phyloP scores from a whole-genome alignment of 2,113 vertebrate species.

The Mirounga angustirostris region DNA sequence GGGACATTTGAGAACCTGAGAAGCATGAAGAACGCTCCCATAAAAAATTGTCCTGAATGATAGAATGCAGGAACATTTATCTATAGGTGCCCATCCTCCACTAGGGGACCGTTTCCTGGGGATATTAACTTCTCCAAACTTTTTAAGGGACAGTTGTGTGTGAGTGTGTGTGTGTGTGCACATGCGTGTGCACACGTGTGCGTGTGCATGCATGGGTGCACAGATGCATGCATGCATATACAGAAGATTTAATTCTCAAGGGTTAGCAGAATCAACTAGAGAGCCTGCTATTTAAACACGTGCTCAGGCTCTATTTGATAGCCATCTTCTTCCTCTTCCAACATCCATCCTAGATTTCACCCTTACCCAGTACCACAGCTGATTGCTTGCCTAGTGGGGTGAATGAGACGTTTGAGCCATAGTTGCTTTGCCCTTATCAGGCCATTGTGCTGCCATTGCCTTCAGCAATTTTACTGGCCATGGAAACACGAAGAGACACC shows the following conservation, averaged over 20 bases:
- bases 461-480: not conserved
- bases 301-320: not conserved
- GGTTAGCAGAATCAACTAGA: not conserved
- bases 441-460: not conserved
- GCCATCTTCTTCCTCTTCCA: not conserved
- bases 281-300: not conserved
- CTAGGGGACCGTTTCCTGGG: not conserved
- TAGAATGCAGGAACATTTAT: not conserved
- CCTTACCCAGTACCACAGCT: not conserved
- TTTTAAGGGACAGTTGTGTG: not conserved
- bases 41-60: not conserved
- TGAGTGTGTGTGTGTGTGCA: not conserved
- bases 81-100: not conserved
- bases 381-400: not conserved
- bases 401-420: not conserved
- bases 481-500: not conserved
- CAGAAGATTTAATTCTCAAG: not conserved
- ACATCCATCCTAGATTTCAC: not conserved
- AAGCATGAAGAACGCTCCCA: not conserved
- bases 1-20: not conserved
- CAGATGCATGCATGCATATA: not conserved
- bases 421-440: not conserved
- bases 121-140: not conserved
- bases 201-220: no score
- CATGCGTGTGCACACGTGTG: no score